Percentiles rank a stretch among this genome's conserved stretches.
These are phyloP conservation scores for Chlorops oryzae DNA, from an alignment of 1,140 invertebrate genomes.

Conservation along the genomic window DNA sequence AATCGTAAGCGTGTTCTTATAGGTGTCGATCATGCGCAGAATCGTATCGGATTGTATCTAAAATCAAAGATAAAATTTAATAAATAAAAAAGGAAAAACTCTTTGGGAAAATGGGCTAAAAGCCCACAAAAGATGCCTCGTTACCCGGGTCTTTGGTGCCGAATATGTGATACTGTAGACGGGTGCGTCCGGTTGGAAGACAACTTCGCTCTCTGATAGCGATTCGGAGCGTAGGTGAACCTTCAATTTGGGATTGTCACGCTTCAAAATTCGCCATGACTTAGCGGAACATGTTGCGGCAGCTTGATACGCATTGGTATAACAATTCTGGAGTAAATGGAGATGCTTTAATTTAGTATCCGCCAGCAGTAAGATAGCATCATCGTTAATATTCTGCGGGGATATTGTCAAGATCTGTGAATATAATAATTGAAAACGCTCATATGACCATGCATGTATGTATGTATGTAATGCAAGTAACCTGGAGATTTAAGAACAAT, in stretches of 20 bases:
- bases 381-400: constrained; percentile 75
- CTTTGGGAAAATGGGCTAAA: not conserved
- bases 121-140: not conserved
- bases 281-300: constrained; percentile 48
- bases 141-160: constrained; percentile 57
- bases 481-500: constrained; percentile 68
- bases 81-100: not conserved
- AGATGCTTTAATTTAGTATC: constrained; percentile 63
- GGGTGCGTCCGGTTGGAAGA: constrained; percentile 56
- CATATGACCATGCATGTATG: not conserved
- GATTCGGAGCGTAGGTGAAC: constrained; percentile 58
- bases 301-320: constrained; percentile 52
- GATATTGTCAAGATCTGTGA: constrained; percentile 62
- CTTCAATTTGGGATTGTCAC: constrained; percentile 52
- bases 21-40: constrained; percentile 55
- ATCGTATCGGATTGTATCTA: constrained; percentile 50
- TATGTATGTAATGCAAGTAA: constrained; percentile 29
- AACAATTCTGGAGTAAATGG: constrained; percentile 72
- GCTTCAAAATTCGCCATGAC: constrained; percentile 52
- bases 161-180: constrained; percentile 63
- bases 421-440: constrained; percentile 15
- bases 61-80: constrained; percentile 5
- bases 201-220: constrained; percentile 49
- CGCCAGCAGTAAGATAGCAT: constrained; percentile 64
- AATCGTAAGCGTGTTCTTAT: constrained; percentile 52